Evolutionary conservation across 2,113 vertebrate genomes (phyloP), one percentile per base, ranked within the genome.

Genomic region (Benthochromis sp.): DNA sequence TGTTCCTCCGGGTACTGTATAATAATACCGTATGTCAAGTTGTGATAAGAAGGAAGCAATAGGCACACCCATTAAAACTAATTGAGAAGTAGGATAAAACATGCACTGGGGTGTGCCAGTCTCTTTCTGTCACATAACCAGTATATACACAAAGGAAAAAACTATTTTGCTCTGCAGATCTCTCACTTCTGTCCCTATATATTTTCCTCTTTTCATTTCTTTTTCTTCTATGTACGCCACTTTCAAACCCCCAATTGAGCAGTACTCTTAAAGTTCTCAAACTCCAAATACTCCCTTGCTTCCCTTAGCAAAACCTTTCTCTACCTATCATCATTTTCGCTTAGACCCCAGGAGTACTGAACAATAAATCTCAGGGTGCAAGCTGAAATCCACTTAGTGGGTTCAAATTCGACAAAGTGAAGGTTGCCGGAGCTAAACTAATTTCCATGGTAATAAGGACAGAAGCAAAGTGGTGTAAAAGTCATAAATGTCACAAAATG

Each of bases 51-150:
- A 92, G 36, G 54, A 90, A 71, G 81, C 38, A 76, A 88, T 45
- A 81, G 88, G 78, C 78, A 81, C 69, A 86, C 81, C 84, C 57
- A 88, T 92, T 93, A 93, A 91, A 94, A 91, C 40, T 81, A 92
- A 92, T 79, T 86, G 88, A 92, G 76, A 92, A 79, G 86, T 36
- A 40, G 71, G 21, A 78, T 84, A 90, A 78, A 50, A 81, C 57
- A 80, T 52, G 84, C 83, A 34, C 47, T 53, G 52, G 11, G 8
- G 16, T 85, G 66, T 80, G 36, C 78, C 83, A 61, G 59, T 89
- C 69, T 82, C 53, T 80, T 21, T 82, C 34, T 78, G 71, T 61
- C 81, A 78, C 69, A 66, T 31, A 79, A 31, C 50, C 50, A 84
- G 9, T 27, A 31, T 27, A 66, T 24, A 50, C 31, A 86, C 73